These are phyloP conservation scores for Dicyrtoma fusca DNA, from an alignment of 2,888 invertebrate genomes.

Conservation along the genomic window DNA sequence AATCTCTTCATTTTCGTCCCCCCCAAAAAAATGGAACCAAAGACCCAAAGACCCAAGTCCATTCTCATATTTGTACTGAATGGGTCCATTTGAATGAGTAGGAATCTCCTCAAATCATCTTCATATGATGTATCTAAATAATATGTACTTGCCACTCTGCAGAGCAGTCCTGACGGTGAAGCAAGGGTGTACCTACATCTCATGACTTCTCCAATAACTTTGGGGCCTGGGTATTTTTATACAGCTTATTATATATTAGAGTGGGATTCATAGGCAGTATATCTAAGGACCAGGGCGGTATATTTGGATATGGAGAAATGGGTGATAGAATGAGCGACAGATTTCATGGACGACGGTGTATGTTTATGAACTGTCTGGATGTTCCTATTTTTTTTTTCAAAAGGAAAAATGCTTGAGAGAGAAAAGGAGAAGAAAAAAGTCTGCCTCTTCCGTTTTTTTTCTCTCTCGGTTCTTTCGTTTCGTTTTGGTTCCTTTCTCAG, in stretches of 20 bases:
- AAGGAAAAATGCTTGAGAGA: conserved; percentile 10
- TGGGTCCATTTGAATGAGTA: background rate
- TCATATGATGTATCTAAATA: too few relatives aligned
- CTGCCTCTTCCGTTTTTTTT: conserved; percentile 19
- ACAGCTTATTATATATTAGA: too few relatives aligned
- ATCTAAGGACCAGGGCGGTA: background rate
- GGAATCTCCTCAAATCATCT: background rate
- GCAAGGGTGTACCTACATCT: too few relatives aligned
- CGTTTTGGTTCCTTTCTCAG: background rate
- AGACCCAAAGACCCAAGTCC: background rate
- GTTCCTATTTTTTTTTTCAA: background rate
- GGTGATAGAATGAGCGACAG: conserved; percentile 29
- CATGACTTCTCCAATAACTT: too few relatives aligned
- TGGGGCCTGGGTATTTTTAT: too few relatives aligned
- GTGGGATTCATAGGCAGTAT: too few relatives aligned
- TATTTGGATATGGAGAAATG: background rate
- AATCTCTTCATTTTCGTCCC: conserved; percentile 25
- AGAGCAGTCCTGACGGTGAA: too few relatives aligned
- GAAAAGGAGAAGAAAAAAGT: background rate
- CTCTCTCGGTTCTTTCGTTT: background rate
- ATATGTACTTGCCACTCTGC: too few relatives aligned
- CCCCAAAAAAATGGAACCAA: background rate
- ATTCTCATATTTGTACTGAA: conserved; percentile 23
- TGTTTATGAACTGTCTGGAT: background rate
- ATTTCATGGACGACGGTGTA: conserved; percentile 22